These are phyloP conservation scores for Rutpela maculata DNA, from an alignment of 2,888 invertebrate genomes.

Conservation along the genomic window DNA sequence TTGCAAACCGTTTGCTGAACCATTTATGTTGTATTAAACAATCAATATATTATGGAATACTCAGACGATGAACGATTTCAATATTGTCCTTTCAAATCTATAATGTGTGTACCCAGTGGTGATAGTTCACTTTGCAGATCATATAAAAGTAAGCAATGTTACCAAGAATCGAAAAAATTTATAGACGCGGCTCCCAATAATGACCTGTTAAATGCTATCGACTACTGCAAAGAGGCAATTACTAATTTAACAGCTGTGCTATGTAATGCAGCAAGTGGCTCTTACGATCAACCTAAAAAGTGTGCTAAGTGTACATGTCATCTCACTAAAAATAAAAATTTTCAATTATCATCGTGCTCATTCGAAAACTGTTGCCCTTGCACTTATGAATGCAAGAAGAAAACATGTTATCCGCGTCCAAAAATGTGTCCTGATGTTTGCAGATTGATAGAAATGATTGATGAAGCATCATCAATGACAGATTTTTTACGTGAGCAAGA, in stretches of 20 bases:
- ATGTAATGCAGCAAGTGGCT: not conserved
- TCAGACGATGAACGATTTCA: constrained; percentile 6
- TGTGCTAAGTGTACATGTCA: not conserved
- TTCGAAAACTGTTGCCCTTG: not conserved
- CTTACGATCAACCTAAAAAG: not conserved
- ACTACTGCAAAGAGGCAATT: constrained; percentile 23
- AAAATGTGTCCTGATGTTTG: constrained; percentile 26
- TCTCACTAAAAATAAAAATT: not conserved
- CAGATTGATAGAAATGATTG: constrained; percentile 35
- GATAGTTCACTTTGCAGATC: constrained; percentile 17
- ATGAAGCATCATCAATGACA: constrained; percentile 5
- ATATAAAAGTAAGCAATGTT: constrained; percentile 10
- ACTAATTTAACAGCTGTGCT: constrained; percentile 12
- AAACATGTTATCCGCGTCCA: not conserved
- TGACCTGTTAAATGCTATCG: constrained; percentile 12
- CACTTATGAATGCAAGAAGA: not conserved
- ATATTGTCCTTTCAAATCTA: not conserved
- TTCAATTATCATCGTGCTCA: not conserved
- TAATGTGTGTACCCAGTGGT: not conserved
- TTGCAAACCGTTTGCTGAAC: constrained; percentile 55
- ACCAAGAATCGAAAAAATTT: not conserved
- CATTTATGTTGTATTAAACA: constrained; percentile 47
- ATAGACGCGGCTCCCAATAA: not conserved
- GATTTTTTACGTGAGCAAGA: constrained; percentile 12
- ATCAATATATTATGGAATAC: constrained; percentile 14